Base-by-base conservation (phyloP, 2,888 invertebrate species). In the Parnassius apollo region DNA sequence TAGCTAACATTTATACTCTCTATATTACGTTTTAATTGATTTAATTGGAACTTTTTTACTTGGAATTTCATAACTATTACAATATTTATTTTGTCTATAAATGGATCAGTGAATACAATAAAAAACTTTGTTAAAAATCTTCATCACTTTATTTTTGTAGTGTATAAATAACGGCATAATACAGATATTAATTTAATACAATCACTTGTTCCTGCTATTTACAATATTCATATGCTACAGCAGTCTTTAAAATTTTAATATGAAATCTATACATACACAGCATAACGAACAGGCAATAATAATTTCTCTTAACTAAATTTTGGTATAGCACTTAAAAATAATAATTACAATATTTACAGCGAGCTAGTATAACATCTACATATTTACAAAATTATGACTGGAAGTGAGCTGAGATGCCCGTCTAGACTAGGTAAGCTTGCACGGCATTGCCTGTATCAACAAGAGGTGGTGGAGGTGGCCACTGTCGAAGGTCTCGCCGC, bases 371-470 rank as follows among this genome's bases (percentile, higher is more conserved):
- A 80, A 75, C 72, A 80, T 81, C 83, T 89, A 89, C 78, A 68
- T 72, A 73, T 88, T 71, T 88, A 86, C 88, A 88, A 63, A 68
- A 58, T 71, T 80, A 76, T 91, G 91, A 91, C 91, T 90, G 91
- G 89, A 90, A 89, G 83, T 78, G 85, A 84, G 74, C 59, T 42
- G 59, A 61, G 13, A 12, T 18, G 75, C 81, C 86, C 87, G 80
- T 81, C 80, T 90, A 94, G 93, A 94, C 94, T 92, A 94, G 94
- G 93, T 94, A 94, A 82, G 94, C 94, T 92, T 94, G 94, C 72
- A 93, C 94, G 82, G 88, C 74, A 68, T 82, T 89, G 74, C 89
- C 83, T 66, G 90, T 89, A 74, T 91, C 88, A n/a, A 91, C 89
- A 1, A 91, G 78, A 9, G 90, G 87, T 8, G 91, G 91, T 49